A percentile compares a stretch with the other conserved stretches of the same genome.
Evolutionary conservation across 2,113 vertebrate genomes (phyloP).

Genomic region (Ibidorhyncha struthersii): DNA sequence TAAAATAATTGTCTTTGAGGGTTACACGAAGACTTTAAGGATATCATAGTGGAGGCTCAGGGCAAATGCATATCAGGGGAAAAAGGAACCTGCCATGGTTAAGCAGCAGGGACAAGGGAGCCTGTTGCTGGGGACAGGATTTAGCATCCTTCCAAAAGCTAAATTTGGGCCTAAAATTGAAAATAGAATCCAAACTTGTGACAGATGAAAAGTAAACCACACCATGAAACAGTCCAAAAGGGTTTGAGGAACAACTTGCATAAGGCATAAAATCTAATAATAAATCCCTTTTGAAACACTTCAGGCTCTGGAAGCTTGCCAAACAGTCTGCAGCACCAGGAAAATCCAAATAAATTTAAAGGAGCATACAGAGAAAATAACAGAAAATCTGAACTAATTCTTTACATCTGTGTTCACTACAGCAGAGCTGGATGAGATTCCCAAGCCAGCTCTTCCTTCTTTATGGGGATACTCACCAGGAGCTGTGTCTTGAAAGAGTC

Average conservation of each 20-base stretch:
- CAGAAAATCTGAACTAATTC: not conserved
- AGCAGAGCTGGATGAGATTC: not conserved
- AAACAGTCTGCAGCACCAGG: not conserved
- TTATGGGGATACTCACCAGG: not conserved
- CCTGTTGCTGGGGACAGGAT: not conserved
- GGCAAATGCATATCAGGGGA: not conserved
- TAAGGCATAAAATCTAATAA: constrained; percentile 37
- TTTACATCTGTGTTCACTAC: not conserved
- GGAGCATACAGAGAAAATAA: not conserved
- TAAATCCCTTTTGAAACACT: constrained; percentile 11
- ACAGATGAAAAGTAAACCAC: constrained; percentile 14
- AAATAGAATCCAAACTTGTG: constrained; percentile 9
- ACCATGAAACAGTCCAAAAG: not conserved
- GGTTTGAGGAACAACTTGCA: constrained; percentile 12
- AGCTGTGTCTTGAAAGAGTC: not conserved
- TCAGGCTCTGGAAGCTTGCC: not conserved
- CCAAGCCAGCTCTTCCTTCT: not conserved
- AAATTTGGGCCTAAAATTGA: not conserved
- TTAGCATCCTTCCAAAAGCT: not conserved
- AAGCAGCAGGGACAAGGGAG: not conserved
- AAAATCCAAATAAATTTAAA: constrained; percentile 1
- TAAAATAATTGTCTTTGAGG: not conserved
- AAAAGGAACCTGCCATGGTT: not conserved
- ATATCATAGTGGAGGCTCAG: not conserved
- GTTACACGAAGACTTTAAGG: not conserved